These are phyloP conservation scores for Clanis bilineata DNA, from an alignment of 2,888 invertebrate genomes.

Conservation along the genomic window DNA sequence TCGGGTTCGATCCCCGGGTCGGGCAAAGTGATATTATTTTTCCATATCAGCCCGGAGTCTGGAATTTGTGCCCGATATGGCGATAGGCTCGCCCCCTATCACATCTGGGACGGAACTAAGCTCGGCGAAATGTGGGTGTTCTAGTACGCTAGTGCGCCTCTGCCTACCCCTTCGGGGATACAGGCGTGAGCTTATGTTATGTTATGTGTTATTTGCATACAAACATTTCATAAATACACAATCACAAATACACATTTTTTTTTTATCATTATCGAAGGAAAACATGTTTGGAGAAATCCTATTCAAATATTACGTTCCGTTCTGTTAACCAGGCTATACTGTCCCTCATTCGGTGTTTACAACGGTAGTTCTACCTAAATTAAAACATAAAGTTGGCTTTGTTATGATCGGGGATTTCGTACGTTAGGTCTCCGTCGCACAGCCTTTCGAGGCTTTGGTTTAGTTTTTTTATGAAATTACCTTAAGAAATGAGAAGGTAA, in stretches of 20 bases:
- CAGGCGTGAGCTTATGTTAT: too few relatives aligned
- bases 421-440: not conserved
- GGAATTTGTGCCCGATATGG: too few relatives aligned
- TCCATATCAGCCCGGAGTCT: too few relatives aligned
- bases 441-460: not conserved
- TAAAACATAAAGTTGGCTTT: not conserved
- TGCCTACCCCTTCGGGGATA: too few relatives aligned
- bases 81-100: too few relatives aligned
- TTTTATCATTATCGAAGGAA: not conserved
- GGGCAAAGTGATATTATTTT: too few relatives aligned
- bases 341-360: not conserved
- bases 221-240: too few relatives aligned
- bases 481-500: not conserved
- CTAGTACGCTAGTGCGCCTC: too few relatives aligned
- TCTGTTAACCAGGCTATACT: not conserved
- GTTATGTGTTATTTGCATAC: too few relatives aligned
- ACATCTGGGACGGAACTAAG: too few relatives aligned
- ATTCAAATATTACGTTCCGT: not conserved
- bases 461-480: not conserved
- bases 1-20: too few relatives aligned
- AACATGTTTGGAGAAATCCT: not conserved
- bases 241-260: not conserved
- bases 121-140: too few relatives aligned
- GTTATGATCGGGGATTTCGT: not conserved
- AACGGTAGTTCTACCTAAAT: not conserved